These are phyloP conservation scores for Odontomyia ornata DNA, from an alignment of 2,888 invertebrate species.

Conservation along the genomic window DNA sequence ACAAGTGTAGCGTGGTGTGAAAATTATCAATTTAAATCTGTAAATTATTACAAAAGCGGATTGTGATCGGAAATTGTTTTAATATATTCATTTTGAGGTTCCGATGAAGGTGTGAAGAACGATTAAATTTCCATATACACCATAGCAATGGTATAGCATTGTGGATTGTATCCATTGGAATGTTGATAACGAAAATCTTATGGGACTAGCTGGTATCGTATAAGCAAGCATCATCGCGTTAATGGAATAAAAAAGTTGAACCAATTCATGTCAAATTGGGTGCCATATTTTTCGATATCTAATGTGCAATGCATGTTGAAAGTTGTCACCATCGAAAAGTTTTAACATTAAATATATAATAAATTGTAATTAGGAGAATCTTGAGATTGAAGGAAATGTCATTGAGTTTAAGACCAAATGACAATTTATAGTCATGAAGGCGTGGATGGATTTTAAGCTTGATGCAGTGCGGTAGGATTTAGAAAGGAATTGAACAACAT, in stretches of 20 bases:
- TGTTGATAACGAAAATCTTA: not conserved
- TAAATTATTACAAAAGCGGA: not conserved
- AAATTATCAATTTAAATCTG: not conserved
- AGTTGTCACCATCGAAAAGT: not conserved
- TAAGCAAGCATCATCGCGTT: not conserved
- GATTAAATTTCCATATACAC: not conserved
- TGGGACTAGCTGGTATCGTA: not conserved
- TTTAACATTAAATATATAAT: not conserved
- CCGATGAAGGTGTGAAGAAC: constrained; percentile 8
- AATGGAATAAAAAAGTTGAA: not conserved
- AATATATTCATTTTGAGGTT: not conserved
- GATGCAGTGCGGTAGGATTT: too few species aligned
- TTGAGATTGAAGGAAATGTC: too few species aligned
- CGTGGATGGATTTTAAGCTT: too few species aligned
- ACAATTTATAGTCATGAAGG: too few species aligned
- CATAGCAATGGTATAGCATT: not conserved
- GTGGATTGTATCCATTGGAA: not conserved
- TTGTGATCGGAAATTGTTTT: not conserved
- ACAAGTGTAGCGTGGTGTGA: not conserved
- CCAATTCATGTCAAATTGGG: not conserved
- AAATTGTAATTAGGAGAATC: too few species aligned
- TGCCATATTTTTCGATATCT: not conserved
- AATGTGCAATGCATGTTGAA: not conserved
- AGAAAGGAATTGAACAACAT: too few species aligned
- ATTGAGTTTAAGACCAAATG: too few species aligned